phyloP scores from a whole-genome alignment of 92 coral and sea anemone species.

The Desmophyllum pertusum region DNA sequence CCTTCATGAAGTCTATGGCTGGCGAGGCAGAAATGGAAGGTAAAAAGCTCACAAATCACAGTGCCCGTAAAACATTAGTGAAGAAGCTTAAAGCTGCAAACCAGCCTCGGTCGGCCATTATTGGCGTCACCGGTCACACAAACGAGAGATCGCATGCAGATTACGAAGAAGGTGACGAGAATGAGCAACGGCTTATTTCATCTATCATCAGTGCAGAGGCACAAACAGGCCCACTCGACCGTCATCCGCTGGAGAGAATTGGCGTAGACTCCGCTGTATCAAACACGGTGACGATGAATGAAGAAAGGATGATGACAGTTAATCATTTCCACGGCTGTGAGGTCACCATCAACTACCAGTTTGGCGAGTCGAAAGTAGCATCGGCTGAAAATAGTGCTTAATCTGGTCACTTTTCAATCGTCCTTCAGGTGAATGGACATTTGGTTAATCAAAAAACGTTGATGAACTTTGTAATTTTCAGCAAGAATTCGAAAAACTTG shows the following conservation, averaged over 20 bases:
- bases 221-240: too few species aligned
- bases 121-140: slow-evolving; percentile 37
- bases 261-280: slow-evolving; percentile 6
- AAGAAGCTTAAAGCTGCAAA: slow-evolving; percentile 45
- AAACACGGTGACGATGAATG: not conserved
- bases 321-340: slow-evolving; percentile 46
- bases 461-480: too few species aligned
- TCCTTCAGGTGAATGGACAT: too few species aligned
- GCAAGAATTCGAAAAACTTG: too few species aligned
- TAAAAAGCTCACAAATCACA: slow-evolving; percentile 32
- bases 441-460: too few species aligned
- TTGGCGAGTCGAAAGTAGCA: too few species aligned
- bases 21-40: not conserved
- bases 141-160: slow-evolving; percentile 41
- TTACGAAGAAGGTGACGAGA: slow-evolving; percentile 52
- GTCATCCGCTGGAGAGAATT: not conserved
- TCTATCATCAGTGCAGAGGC: slow-evolving; percentile 29
- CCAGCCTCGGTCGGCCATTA: slow-evolving; percentile 20
- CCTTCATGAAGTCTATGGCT: slow-evolving; percentile 17
- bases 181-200: slow-evolving; percentile 41
- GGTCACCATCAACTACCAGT: too few species aligned
- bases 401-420: too few species aligned
- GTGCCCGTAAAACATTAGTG: slow-evolving; percentile 14
- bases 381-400: too few species aligned
- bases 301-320: slow-evolving; percentile 8